A percentile compares a stretch with the other conserved stretches of the same genome.
phyloP scores from a whole-genome alignment of 2,797 vertebrate genomes.

The Hydrolagus colliei region DNA sequence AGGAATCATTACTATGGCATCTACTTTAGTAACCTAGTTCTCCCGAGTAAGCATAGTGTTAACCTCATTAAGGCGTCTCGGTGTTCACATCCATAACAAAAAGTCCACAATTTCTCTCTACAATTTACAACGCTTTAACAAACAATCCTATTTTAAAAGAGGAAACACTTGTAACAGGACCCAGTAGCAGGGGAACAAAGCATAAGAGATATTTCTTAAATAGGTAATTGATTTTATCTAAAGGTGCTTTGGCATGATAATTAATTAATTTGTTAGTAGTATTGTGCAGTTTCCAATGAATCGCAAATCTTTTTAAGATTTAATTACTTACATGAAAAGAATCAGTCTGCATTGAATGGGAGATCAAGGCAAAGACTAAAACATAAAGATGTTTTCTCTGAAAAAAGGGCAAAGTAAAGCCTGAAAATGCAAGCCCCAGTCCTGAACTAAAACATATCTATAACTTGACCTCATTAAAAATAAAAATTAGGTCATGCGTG shows the following conservation, averaged over 20 bases:
- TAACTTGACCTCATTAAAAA: constrained; percentile 12
- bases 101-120: background rate
- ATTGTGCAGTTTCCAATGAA: constrained; percentile 4
- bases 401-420: background rate
- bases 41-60: background rate
- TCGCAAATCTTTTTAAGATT: constrained; percentile 7
- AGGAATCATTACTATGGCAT: background rate
- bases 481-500: background rate
- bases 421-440: background rate
- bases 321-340: constrained; percentile 29
- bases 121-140: background rate
- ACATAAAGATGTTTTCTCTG: background rate
- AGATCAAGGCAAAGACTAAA: background rate
- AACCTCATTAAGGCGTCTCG: background rate
- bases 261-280: constrained; percentile 24
- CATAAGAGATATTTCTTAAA: constrained; percentile 12
- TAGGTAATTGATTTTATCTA: constrained; percentile 24
- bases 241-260: constrained; percentile 19
- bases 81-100: background rate
- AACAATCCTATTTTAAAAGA: background rate
- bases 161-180: background rate
- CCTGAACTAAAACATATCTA: constrained; percentile 4
- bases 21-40: background rate
- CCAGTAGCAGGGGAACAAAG: background rate
- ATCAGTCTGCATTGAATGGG: background rate